phyloP scores from a whole-genome alignment of 1,140 invertebrate genomes.

The Musca domestica region DNA sequence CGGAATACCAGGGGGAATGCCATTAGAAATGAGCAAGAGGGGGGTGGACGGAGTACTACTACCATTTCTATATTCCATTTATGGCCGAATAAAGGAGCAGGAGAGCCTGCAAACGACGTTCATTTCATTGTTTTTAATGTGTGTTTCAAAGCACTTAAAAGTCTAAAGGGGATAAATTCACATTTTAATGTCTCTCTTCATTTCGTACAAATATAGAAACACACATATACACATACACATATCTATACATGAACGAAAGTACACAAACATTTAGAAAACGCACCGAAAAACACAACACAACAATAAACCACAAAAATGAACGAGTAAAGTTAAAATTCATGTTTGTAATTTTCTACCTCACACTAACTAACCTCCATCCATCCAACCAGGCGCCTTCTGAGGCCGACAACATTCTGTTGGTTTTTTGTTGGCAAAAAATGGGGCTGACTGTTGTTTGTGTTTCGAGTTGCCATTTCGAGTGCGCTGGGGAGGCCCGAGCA shows the following conservation, averaged over 20 bases:
- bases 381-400: too few relatives aligned
- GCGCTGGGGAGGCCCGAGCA: not conserved
- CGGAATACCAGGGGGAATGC: too few relatives aligned
- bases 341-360: conserved; percentile 31
- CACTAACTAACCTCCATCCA: conserved; percentile 15
- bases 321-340: conserved; percentile 54
- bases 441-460: not conserved
- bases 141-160: conserved; percentile 21
- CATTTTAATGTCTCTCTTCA: not conserved
- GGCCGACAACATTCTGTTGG: too few relatives aligned
- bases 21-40: too few relatives aligned
- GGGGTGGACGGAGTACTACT: too few relatives aligned
- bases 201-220: not conserved
- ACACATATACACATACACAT: too few relatives aligned
- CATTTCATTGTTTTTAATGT: conserved; percentile 16
- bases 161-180: conserved; percentile 11
- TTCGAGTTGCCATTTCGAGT: conserved; percentile 29
- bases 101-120: not conserved
- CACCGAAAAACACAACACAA: not conserved
- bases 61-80: too few relatives aligned
- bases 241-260: too few relatives aligned
- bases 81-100: not conserved
- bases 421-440: not conserved
- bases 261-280: too few relatives aligned
- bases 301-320: conserved; percentile 3